These are phyloP conservation scores for Horisme vitalbata DNA, from an alignment of 2,888 invertebrate species.

Conservation along the genomic window DNA sequence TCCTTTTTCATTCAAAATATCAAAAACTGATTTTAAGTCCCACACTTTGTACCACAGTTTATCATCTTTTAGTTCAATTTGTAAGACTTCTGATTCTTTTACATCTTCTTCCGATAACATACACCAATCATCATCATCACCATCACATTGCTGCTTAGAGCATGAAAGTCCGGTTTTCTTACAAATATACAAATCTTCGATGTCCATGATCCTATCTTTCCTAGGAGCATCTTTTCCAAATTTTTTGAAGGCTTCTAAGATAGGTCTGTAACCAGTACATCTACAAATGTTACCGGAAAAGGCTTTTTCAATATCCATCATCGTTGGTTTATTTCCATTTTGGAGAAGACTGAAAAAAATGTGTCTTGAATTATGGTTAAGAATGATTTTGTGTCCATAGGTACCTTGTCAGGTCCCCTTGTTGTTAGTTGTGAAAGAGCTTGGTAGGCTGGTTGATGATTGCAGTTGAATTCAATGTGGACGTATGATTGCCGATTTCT, in stretches of 20 bases:
- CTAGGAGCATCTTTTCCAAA: constrained; percentile 72
- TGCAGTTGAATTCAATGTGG: too few relatives aligned
- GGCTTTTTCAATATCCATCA: constrained; percentile 85
- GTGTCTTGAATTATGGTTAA: too few relatives aligned
- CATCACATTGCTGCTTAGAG: constrained; percentile 24
- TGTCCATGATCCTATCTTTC: constrained; percentile 41
- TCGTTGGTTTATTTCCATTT: constrained; percentile 67
- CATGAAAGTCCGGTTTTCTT: constrained; percentile 34
- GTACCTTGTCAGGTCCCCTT: too few relatives aligned
- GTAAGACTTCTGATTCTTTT: constrained; percentile 35
- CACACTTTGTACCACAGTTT: constrained; percentile 80
- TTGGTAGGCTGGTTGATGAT: too few relatives aligned
- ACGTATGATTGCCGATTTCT: too few relatives aligned
- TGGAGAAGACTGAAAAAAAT: constrained; percentile 63
- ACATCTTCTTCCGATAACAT: constrained; percentile 21
- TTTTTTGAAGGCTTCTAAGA: constrained; percentile 84
- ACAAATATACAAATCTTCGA: constrained; percentile 51
- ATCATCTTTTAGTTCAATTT: constrained; percentile 58
- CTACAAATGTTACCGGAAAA: constrained; percentile 89
- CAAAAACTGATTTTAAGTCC: constrained; percentile 74
- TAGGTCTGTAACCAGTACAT: constrained; percentile 87
- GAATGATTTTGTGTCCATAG: too few relatives aligned
- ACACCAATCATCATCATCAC: constrained; percentile 32
- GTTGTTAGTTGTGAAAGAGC: too few relatives aligned
- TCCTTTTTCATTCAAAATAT: constrained; percentile 67